Percentiles rank a stretch among this genome's conserved stretches.
Evolutionary conservation across 2,113 vertebrate genomes (phyloP).

Genomic region (Acanthisitta chloris): DNA sequence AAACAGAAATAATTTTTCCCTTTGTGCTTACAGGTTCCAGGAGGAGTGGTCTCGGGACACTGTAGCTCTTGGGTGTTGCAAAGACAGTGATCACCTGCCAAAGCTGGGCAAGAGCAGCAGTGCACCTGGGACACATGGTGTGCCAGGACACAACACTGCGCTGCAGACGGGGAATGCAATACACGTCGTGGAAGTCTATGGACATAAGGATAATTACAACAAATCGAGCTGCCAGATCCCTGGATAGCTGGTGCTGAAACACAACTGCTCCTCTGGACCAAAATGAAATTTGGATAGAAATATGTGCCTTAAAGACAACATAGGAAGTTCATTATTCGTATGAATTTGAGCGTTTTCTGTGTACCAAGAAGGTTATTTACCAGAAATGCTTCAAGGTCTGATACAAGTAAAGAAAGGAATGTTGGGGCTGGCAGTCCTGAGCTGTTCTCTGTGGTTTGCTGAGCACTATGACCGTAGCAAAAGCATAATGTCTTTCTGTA

Average conservation of each 20-base stretch:
- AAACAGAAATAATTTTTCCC: neutral
- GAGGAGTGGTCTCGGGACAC: neutral
- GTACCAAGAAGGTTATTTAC: constrained; percentile 5
- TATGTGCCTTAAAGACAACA: constrained; percentile 69
- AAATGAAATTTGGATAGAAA: constrained; percentile 28
- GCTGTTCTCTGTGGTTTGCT: neutral
- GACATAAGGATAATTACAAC: neutral
- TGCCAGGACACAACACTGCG: accelerated
- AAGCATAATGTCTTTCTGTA: neutral
- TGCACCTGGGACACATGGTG: neutral
- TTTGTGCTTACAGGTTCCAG: constrained; percentile 47
- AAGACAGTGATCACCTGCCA: neutral
- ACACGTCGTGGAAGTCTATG: neutral
- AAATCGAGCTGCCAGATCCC: constrained; percentile 1
- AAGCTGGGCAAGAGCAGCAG: neutral
- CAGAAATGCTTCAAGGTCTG: neutral
- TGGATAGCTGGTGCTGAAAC: constrained; percentile 19
- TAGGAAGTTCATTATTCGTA: neutral
- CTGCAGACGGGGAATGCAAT: neutral
- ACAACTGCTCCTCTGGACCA: neutral
- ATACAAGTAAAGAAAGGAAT: neutral
- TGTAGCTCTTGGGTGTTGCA: neutral
- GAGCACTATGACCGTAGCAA: neutral
- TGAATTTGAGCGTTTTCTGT: constrained; percentile 11
- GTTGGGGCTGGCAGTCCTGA: neutral